These are phyloP conservation scores for Cirrhinus molitorella DNA, from an alignment of 2,797 vertebrate genomes.

Conservation along the genomic window DNA sequence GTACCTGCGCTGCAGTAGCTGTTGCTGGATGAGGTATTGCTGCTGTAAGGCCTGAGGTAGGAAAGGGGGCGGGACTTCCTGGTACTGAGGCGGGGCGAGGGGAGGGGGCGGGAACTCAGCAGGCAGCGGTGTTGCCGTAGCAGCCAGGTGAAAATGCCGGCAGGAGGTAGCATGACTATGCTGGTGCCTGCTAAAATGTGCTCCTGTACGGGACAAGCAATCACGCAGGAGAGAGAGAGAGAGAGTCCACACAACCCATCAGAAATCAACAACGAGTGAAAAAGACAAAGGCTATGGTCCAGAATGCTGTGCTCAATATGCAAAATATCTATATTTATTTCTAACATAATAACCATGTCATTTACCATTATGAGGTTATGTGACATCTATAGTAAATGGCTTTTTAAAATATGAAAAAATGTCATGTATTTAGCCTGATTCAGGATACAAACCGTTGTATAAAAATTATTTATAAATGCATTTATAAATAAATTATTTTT, in stretches of 20 bases:
- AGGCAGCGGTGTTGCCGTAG: constrained; percentile 89
- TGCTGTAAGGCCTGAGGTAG: constrained; percentile 99
- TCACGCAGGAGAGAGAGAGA: constrained; percentile 9
- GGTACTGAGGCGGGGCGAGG: constrained; percentile 89
- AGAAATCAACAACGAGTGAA: neutral
- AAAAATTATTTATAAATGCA: neutral
- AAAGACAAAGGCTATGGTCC: neutral
- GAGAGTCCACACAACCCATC: neutral
- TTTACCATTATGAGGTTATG: neutral
- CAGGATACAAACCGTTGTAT: neutral
- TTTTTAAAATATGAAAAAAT: neutral
- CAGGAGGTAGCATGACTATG: constrained; percentile 99
- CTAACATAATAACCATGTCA: neutral
- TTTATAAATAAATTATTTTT: neutral
- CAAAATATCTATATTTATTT: neutral
- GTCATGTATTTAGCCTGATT: too few species aligned
- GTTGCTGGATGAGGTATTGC: constrained; percentile 99
- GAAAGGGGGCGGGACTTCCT: constrained; percentile 96
- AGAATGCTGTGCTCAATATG: neutral
- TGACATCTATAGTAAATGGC: too few species aligned
- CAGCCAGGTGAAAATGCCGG: constrained; percentile 97
- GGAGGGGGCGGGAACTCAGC: constrained; percentile 82
- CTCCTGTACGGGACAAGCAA: constrained; percentile 80
- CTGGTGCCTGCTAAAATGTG: constrained; percentile 98
- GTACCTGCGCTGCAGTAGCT: constrained; percentile 84